Evolutionary conservation across 2,113 vertebrate species (phyloP).

Genomic region (Psettodes erumei): DNA sequence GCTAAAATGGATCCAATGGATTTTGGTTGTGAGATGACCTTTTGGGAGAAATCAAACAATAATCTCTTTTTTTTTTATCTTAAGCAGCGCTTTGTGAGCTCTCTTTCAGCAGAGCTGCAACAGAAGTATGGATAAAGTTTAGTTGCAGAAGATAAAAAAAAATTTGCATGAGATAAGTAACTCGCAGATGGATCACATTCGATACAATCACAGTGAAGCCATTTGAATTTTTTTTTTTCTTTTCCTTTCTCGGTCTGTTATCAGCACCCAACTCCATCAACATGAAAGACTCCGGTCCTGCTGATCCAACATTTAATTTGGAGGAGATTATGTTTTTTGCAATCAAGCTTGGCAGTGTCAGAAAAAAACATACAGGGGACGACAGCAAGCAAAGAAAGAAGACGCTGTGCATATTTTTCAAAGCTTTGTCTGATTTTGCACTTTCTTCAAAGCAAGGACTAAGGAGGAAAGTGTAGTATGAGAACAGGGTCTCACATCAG

Average conservation of each 20-base stretch:
- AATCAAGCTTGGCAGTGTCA: conserved; percentile 43
- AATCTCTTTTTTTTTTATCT: conserved; percentile 10
- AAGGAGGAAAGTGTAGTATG: background rate
- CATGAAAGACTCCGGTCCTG: conserved; percentile 52
- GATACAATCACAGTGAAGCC: conserved; percentile 24
- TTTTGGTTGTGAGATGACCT: conserved; percentile 47
- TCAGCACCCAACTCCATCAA: conserved; percentile 40
- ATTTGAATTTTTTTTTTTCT: background rate
- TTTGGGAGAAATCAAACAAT: conserved; percentile 20
- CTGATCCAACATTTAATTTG: conserved; percentile 62
- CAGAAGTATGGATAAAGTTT: conserved; percentile 8
- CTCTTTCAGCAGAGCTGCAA: background rate
- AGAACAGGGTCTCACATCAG: conserved; percentile 6
- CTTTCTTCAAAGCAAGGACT: conserved; percentile 47
- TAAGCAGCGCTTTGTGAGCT: background rate
- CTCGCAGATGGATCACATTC: conserved; percentile 20
- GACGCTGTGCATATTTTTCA: conserved; percentile 51
- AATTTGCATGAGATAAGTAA: conserved; percentile 41
- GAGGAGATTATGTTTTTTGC: conserved; percentile 56
- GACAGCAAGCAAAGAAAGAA: conserved; percentile 35
- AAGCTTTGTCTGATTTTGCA: conserved; percentile 43
- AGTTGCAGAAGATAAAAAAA: conserved; percentile 28
- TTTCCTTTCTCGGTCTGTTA: conserved; percentile 12
- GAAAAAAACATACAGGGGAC: conserved; percentile 25
- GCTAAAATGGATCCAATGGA: conserved; percentile 24